Evolutionary conservation across 2,797 vertebrate genomes (phyloP).

Genomic region (Mus caroli): DNA sequence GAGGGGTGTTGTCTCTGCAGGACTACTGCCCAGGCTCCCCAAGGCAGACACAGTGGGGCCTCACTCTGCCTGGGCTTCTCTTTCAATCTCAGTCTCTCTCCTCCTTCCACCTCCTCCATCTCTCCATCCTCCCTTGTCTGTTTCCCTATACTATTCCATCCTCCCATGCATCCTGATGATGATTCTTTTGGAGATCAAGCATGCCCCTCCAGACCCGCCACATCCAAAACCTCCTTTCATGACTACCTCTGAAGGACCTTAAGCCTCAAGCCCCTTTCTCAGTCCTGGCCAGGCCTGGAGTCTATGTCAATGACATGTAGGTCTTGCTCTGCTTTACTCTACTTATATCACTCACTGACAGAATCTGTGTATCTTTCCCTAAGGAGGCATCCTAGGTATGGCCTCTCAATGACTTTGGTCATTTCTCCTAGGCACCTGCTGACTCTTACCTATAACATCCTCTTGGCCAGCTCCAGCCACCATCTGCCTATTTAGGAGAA

Average conservation of each 20-base stretch:
- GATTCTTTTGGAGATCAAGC: conserved; percentile 63
- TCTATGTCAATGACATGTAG: conserved; percentile 43
- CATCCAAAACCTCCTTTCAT: conserved; percentile 10
- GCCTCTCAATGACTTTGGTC: background rate
- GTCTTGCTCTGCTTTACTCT: conserved; percentile 43
- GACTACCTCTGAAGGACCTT: conserved; percentile 38
- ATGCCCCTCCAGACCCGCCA: background rate
- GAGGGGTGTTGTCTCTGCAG: conserved; percentile 74
- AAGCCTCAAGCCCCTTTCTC: conserved; percentile 12
- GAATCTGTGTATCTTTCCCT: conserved; percentile 18
- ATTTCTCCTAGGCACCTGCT: conserved; percentile 26
- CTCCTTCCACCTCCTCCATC: conserved; percentile 44
- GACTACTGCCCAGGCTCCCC: conserved; percentile 76
- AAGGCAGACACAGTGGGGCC: conserved; percentile 80
- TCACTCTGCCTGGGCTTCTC: conserved; percentile 77
- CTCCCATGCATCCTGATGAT: conserved; percentile 58
- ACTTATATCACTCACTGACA: conserved; percentile 13
- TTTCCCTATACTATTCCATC: conserved; percentile 56
- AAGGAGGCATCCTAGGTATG: background rate
- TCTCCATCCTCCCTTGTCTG: background rate
- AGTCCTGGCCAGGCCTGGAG: conserved; percentile 51
- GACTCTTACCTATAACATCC: conserved; percentile 33
- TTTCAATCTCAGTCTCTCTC: conserved; percentile 75
- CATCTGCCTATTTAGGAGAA: conserved; percentile 38
- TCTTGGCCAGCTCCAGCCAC: conserved; percentile 12